Percentiles rank a stretch among this genome's conserved stretches.
Conservation (phyloP, 2,888 invertebrate genomes). For the Drosophila siamana region DNA sequence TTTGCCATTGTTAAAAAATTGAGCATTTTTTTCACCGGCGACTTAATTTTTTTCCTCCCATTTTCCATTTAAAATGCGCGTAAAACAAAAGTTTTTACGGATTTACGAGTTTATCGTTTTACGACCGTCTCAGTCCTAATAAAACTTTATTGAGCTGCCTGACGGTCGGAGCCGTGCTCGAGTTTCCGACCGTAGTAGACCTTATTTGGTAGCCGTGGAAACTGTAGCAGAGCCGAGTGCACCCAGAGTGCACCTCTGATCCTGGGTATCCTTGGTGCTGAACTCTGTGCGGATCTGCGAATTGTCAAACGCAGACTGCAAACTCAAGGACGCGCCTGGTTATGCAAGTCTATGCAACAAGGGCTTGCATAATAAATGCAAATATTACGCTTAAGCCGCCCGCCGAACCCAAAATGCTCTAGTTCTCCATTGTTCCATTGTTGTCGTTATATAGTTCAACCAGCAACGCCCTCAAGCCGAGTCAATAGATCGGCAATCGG, state of each 20-base stretch:
- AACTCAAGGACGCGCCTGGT: conserved; percentile 59
- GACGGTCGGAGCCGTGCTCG: conserved; percentile 59
- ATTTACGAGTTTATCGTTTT: conserved; percentile 80
- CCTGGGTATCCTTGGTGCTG: conserved; percentile 1
- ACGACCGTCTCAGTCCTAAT: conserved; percentile 59
- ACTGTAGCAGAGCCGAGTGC: conserved; percentile 70
- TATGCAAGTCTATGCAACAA: conserved; percentile 79
- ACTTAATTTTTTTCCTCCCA: conserved; percentile 71
- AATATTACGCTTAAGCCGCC: conserved; percentile 61
- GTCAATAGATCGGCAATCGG: conserved; percentile 49
- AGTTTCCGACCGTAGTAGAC: conserved; percentile 67
- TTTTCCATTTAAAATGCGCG: conserved; percentile 74
- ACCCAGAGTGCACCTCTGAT: conserved; percentile 18
- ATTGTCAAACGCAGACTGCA: conserved; percentile 1
- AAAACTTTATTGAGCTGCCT: conserved; percentile 73
- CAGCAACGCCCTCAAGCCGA: conserved; percentile 67
- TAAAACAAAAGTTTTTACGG: conserved; percentile 62
- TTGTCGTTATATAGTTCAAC: conserved; percentile 38
- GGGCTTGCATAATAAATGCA: conserved; percentile 75
- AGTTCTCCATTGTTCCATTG: conserved; percentile 66
- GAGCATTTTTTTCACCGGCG: conserved; percentile 74
- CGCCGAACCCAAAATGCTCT: conserved; percentile 69
- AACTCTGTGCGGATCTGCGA: conserved; percentile 18
- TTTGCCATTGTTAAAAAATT: conserved; percentile 76
- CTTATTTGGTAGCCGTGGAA: conserved; percentile 75